Evolutionary conservation across 2,888 invertebrate genomes (phyloP).

Genomic region (Acanthosepion pharaonis): DNA sequence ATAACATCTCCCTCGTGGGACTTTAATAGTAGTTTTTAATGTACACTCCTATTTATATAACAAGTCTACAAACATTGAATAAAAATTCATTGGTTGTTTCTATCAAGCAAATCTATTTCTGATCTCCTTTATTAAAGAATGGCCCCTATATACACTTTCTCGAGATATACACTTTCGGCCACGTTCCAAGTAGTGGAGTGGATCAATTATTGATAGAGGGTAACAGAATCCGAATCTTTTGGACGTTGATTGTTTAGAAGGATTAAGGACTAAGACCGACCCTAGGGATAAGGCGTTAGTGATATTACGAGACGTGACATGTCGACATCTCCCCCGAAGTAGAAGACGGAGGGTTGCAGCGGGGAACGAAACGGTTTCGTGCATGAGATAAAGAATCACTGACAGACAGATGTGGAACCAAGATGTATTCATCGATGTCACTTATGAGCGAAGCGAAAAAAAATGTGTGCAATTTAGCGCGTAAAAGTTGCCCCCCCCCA

Average conservation of each 20-base stretch:
- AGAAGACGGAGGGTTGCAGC: background rate
- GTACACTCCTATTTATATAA: background rate
- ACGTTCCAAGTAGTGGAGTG: background rate
- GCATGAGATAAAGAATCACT: background rate
- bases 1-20: background rate
- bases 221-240: background rate
- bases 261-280: background rate
- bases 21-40: background rate
- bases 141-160: no score
- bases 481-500: background rate
- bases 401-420: background rate
- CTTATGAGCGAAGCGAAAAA: background rate
- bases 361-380: background rate
- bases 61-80: background rate
- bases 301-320: slow-evolving; percentile 6
- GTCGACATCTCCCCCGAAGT: background rate
- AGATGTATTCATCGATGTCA: background rate
- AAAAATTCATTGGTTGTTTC: rapidly evolving
- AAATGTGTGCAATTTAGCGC: background rate
- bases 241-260: background rate
- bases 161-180: background rate
- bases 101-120: background rate
- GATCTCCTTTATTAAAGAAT: background rate
- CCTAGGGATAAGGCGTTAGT: background rate
- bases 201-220: background rate